Percentiles rank a stretch among this genome's conserved stretches.
Conservation (phyloP, 2,113 vertebrate species). For the Amia ocellicauda region DNA sequence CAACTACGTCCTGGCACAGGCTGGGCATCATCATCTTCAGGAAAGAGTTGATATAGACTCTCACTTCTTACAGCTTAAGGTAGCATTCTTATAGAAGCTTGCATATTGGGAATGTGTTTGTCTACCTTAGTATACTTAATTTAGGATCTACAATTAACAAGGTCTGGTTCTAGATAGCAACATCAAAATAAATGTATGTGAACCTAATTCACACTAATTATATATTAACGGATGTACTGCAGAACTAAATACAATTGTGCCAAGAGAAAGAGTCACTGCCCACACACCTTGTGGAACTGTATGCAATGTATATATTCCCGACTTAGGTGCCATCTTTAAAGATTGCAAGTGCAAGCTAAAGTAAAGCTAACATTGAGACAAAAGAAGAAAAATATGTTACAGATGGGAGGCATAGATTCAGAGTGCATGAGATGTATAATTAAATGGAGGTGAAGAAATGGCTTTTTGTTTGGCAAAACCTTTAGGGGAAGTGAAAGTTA, state of each 20-base stretch:
- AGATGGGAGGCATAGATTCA: constrained; percentile 32
- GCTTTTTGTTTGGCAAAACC: background rate
- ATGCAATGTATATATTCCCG: constrained; percentile 28
- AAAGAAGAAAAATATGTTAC: constrained; percentile 10
- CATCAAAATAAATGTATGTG: constrained; percentile 20
- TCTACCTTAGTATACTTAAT: constrained; percentile 27
- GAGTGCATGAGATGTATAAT: constrained; percentile 35
- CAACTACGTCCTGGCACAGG: constrained; percentile 18
- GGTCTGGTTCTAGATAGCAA: background rate
- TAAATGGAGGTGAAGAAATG: constrained; percentile 30
- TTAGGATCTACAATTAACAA: constrained; percentile 34
- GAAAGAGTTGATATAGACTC: constrained; percentile 30
- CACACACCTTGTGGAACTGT: constrained; percentile 35
- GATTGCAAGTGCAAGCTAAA: background rate
- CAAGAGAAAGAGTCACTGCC: constrained; percentile 33
- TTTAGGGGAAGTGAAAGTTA: too few species aligned
- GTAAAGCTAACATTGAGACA: background rate
- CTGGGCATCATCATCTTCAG: constrained; percentile 23
- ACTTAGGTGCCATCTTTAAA: constrained; percentile 22
- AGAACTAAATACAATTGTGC: constrained; percentile 19
- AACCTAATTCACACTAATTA: constrained; percentile 34
- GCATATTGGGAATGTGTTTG: constrained; percentile 29
- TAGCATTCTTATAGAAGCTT: constrained; percentile 28
- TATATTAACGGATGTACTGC: constrained; percentile 24
- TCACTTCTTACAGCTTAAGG: constrained; percentile 42